These are phyloP conservation scores for Margarornis squamiger DNA, from an alignment of 2,797 vertebrate genomes.

Conservation along the genomic window DNA sequence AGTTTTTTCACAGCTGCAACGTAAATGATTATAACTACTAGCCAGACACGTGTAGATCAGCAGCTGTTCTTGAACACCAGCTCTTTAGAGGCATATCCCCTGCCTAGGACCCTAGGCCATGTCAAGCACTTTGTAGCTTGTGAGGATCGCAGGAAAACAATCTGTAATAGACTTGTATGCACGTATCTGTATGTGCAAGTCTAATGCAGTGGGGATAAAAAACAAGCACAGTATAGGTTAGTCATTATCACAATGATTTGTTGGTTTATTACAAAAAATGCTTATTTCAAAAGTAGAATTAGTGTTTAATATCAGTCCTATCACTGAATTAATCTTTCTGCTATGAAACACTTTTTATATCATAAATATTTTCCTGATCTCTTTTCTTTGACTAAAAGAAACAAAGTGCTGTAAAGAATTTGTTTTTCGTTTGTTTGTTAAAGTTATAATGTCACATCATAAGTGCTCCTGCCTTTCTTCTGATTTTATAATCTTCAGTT, in stretches of 20 bases:
- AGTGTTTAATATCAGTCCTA: neutral
- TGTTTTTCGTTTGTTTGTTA: neutral
- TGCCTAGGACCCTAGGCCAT: neutral
- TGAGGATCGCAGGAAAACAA: neutral
- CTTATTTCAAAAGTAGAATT: neutral
- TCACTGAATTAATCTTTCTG: neutral
- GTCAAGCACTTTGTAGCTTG: neutral
- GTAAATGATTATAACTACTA: neutral
- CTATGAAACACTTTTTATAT: neutral
- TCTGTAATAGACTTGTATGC: neutral
- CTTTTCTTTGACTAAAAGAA: neutral
- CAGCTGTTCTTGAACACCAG: neutral
- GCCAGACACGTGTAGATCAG: neutral
- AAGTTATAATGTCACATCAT: neutral
- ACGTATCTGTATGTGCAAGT: neutral
- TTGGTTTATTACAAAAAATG: neutral
- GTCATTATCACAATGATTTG: neutral
- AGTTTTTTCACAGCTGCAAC: neutral
- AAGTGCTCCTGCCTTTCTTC: neutral
- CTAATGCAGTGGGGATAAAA: neutral
- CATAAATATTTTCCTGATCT: neutral
- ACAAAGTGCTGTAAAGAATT: neutral
- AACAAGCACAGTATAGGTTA: neutral
- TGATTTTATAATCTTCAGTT: neutral
- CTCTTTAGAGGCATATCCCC: neutral